Base-by-base conservation (phyloP, 2,888 invertebrate genomes). In the Yponomeuta plumbellus region DNA sequence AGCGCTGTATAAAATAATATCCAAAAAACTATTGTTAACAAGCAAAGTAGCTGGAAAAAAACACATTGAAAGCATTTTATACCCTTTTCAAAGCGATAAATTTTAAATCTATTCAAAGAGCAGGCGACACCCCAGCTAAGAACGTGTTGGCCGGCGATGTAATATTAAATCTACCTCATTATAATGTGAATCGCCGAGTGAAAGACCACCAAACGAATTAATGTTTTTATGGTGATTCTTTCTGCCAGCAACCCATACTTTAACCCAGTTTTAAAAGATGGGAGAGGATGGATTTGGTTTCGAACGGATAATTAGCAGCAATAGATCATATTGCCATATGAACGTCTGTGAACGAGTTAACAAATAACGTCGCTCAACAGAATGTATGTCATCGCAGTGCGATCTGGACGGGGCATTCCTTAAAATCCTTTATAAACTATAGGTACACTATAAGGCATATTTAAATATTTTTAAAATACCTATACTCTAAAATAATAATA, bases 151-250 rank as follows among this genome's bases (percentile, higher is more conserved):
- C 21, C 22, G 5, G 11, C 59, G 21, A 23, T 59, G 23, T 59
- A 11, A 59, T 59, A 59, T 59, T 59, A 59, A 20, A 59, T 59
- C 59, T 17, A 44, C 44, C 11, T 59, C 21, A 59, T 59, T 59
- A 59, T 59, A 22, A 59, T 59, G 59, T 59, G 22, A 59, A 59
- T 59, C 23, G 11, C 23, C 22, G 21, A 3, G 21, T 4, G 59
- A 52, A 52, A 52, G 44, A 2, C 44, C 44, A 8, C 44, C 17
- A 52, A 52, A 17, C 17, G 44, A 52, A 52, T 52, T 34, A 52
- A 52, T 17, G 3, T 52, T 52, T 52, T 52, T 1, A 52, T 52
- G 44, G 17, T 52, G 17, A 17, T 17, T 52, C 17, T 10, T 13
- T 52, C 8, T 52, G 13, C 17, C 13, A 13, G 44, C 13, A 11